Conservation (phyloP, 2,888 invertebrate genomes). For the Bibio marci region DNA sequence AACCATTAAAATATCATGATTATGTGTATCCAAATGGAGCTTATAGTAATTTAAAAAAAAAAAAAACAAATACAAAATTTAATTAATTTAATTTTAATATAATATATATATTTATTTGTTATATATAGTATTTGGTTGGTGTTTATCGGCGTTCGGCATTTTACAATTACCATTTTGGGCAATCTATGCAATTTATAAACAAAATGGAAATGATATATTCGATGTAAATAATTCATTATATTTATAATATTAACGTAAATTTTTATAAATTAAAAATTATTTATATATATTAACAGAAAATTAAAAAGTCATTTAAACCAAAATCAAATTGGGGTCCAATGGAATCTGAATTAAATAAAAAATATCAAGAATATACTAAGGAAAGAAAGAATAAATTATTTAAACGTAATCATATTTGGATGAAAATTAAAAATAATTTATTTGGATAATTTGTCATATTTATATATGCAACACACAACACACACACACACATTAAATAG, state of each 20-base stretch:
- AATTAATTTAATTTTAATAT: too few species aligned
- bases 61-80: too few species aligned
- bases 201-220: constrained; percentile 19
- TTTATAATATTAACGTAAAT: too few species aligned
- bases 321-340: constrained; percentile 38
- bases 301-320: constrained; percentile 30
- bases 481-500: too few species aligned
- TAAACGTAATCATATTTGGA: too few species aligned
- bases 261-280: too few species aligned
- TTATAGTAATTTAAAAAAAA: constrained; percentile 39
- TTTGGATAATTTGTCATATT: too few species aligned
- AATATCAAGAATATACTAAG: constrained; percentile 31
- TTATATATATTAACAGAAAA: constrained; percentile 21
- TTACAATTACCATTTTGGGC: constrained; percentile 32
- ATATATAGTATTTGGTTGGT: constrained; percentile 33
- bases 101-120: too few species aligned
- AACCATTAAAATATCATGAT: constrained; percentile 41
- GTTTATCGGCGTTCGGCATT: constrained; percentile 31
- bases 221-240: too few species aligned
- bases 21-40: constrained; percentile 40
- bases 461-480: too few species aligned
- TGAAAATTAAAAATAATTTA: too few species aligned
- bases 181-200: constrained; percentile 19
- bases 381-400: too few species aligned
- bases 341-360: constrained; percentile 30